Evolutionary conservation across 2,113 vertebrate genomes (phyloP).

Genomic region (Poeciliopsis prolifica): DNA sequence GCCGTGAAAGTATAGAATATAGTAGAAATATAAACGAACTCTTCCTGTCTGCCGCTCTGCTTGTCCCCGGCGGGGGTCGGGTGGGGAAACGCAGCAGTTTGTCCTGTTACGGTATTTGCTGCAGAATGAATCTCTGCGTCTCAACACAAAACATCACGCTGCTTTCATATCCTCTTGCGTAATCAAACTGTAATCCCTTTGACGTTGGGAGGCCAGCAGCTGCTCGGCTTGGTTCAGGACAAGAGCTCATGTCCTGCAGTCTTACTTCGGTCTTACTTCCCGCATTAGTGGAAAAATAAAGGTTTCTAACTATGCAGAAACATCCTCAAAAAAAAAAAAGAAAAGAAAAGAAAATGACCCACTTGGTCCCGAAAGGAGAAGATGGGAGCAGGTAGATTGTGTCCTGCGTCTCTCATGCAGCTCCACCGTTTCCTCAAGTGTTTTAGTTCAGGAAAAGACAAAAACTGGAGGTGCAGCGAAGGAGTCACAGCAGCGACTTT

Average conservation of each 20-base stretch:
- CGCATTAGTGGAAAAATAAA: background rate
- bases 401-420: background rate
- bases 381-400: slow-evolving; percentile 22
- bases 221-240: slow-evolving; percentile 47
- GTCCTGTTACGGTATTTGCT: slow-evolving; percentile 12
- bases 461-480: too few relatives aligned
- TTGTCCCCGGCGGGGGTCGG: slow-evolving; percentile 3
- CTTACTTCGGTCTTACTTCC: background rate
- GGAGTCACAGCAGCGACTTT: too few relatives aligned
- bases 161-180: slow-evolving; percentile 54
- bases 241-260: slow-evolving; percentile 13
- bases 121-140: slow-evolving; percentile 18
- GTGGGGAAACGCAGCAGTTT: slow-evolving; percentile 1
- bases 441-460: too few relatives aligned
- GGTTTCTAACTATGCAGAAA: background rate
- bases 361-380: slow-evolving; percentile 7
- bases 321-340: too few relatives aligned
- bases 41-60: background rate
- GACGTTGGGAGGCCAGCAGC: slow-evolving; percentile 46
- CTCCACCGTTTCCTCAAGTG: too few relatives aligned
- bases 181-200: slow-evolving; percentile 56
- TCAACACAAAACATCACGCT: slow-evolving; percentile 19
- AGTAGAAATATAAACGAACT: background rate
- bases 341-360: background rate
- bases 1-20: background rate